phyloP scores from a whole-genome alignment of 2,113 vertebrate genomes.

The Stercorarius parasiticus region DNA sequence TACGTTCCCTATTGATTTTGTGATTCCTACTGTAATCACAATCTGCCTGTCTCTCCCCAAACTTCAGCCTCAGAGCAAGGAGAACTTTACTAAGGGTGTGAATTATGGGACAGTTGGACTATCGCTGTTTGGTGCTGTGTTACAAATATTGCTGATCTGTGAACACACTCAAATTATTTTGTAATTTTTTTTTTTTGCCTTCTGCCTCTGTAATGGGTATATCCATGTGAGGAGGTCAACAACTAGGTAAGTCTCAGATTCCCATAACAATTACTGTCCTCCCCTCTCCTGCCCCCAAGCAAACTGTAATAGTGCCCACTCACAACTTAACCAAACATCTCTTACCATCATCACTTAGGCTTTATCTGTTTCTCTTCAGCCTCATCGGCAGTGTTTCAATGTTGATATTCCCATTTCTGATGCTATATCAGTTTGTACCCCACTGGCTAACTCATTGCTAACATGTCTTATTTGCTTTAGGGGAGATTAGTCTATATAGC shows the following conservation, averaged over 20 bases:
- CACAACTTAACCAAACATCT: background rate
- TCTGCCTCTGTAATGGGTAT: background rate
- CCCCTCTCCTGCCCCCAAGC: background rate
- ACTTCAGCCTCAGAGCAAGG: background rate
- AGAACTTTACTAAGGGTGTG: background rate
- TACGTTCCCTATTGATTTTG: background rate
- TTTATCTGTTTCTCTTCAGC: background rate
- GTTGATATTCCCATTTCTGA: background rate
- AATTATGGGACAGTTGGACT: background rate
- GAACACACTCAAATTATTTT: background rate
- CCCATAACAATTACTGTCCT: background rate
- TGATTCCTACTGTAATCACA: background rate
- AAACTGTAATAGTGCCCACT: background rate
- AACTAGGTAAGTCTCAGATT: background rate
- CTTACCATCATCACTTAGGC: background rate
- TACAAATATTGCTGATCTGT: background rate
- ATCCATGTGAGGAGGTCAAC: background rate
- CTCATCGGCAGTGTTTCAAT: background rate
- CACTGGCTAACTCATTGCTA: background rate
- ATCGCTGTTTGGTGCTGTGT: background rate
- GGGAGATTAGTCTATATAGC: background rate
- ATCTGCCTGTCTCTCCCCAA: background rate
- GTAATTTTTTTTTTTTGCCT: background rate
- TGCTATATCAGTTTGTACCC: background rate
- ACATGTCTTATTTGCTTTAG: background rate